These are phyloP conservation scores for Rhynchophorus ferrugineus DNA, from an alignment of 1,140 invertebrate species.

Conservation along the genomic window DNA sequence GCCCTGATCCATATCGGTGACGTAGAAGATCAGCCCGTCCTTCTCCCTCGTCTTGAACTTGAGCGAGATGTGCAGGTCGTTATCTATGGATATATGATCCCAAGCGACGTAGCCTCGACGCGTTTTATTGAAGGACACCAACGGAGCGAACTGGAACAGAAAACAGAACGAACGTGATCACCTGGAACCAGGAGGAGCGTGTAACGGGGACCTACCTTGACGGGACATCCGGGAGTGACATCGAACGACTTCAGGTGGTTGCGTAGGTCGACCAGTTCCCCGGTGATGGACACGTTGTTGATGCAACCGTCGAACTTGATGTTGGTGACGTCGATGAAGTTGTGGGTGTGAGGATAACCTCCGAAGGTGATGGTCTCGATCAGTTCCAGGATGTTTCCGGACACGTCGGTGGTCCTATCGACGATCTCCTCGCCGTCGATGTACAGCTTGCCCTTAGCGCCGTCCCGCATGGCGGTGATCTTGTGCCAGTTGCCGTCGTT, in stretches of 20 bases:
- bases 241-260: slow-evolving; percentile 70
- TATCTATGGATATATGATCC: slow-evolving; percentile 49
- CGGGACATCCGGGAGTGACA: slow-evolving; percentile 77
- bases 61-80: slow-evolving; percentile 68
- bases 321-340: slow-evolving; percentile 56
- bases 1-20: slow-evolving; percentile 54
- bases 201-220: slow-evolving; percentile 50
- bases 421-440: slow-evolving; percentile 54
- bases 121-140: slow-evolving; percentile 54
- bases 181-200: not conserved
- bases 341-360: slow-evolving; percentile 67
- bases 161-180: not conserved
- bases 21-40: slow-evolving; percentile 73
- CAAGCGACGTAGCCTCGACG: slow-evolving; percentile 57
- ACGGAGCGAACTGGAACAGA: slow-evolving; percentile 36
- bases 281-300: slow-evolving; percentile 68
- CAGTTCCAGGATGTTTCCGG: slow-evolving; percentile 33
- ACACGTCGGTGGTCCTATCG: slow-evolving; percentile 37
- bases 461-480: slow-evolving; percentile 61
- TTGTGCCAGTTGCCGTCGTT: slow-evolving; percentile 82
- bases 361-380: slow-evolving; percentile 74
- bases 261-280: slow-evolving; percentile 68
- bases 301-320: slow-evolving; percentile 92
- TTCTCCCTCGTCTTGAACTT: slow-evolving; percentile 79
- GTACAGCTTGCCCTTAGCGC: slow-evolving; percentile 57